Conservation (phyloP, 2,113 vertebrate species). For the Electrona antarctica region DNA sequence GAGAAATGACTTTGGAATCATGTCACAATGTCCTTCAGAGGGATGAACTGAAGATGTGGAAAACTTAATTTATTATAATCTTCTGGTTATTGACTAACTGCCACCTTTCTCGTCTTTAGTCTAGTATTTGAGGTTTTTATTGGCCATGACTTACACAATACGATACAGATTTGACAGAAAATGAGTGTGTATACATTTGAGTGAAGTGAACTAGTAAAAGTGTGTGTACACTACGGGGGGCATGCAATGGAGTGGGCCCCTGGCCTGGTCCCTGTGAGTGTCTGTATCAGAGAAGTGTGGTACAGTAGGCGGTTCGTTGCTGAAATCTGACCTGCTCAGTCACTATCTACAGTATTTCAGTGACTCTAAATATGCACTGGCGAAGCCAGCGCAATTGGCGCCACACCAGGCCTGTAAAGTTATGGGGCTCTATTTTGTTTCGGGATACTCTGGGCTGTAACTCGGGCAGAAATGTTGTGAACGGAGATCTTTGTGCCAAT, state of each 20-base stretch:
- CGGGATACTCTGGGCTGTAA: neutral
- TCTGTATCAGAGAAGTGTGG: slow-evolving; percentile 35
- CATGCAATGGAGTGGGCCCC: slow-evolving; percentile 6
- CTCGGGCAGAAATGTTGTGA: neutral
- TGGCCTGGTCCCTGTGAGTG: slow-evolving; percentile 19
- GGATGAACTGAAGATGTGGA: too few relatives aligned
- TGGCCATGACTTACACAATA: neutral
- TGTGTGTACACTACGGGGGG: neutral
- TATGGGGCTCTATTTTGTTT: neutral
- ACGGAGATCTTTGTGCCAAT: neutral
- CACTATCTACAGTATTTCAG: slow-evolving; percentile 65
- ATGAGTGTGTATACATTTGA: neutral
- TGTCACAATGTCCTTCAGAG: too few relatives aligned
- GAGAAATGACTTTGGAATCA: too few relatives aligned
- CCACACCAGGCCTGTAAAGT: neutral
- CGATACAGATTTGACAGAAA: neutral
- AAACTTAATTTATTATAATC: too few relatives aligned
- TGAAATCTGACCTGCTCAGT: slow-evolving; percentile 81
- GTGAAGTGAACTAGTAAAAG: neutral
- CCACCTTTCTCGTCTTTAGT: too few relatives aligned
- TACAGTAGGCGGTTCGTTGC: slow-evolving; percentile 48
- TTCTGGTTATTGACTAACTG: too few relatives aligned
- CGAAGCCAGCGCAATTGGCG: neutral
- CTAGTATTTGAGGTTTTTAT: too few relatives aligned
- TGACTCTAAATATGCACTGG: slow-evolving; percentile 55